These are phyloP conservation scores for Montipora capitata DNA, from an alignment of 92 coral and sea anemone genomes.

Conservation along the genomic window DNA sequence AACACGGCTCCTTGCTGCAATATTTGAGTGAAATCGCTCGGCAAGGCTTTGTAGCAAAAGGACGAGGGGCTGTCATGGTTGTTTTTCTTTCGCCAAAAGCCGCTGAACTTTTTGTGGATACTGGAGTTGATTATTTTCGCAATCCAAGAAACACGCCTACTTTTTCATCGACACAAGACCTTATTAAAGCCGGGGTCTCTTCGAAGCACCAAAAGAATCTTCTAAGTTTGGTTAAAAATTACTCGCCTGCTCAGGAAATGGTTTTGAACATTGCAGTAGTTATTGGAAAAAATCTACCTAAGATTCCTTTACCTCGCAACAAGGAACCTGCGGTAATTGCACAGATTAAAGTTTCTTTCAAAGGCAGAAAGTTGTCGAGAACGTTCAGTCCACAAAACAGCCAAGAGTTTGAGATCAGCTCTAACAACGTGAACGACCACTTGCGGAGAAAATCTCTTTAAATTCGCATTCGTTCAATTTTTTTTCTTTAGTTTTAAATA, in stretches of 20 bases:
- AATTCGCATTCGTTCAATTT: background rate
- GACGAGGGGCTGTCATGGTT: conserved; percentile 95
- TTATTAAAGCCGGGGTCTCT: conserved; percentile 86
- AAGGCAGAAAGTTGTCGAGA: conserved; percentile 69
- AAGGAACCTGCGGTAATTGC: conserved; percentile 93
- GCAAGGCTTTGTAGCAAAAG: conserved; percentile 84
- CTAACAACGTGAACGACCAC: conserved; percentile 20
- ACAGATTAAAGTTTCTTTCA: conserved; percentile 81
- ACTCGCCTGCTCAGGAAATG: conserved; percentile 92
- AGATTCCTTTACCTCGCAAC: conserved; percentile 92
- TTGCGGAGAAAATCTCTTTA: conserved; percentile 75
- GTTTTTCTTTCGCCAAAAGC: conserved; percentile 94
- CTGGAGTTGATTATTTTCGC: conserved; percentile 85
- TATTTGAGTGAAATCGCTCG: conserved; percentile 88
- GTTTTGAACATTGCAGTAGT: conserved; percentile 94
- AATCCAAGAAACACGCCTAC: conserved; percentile 88
- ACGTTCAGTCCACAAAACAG: conserved; percentile 87
- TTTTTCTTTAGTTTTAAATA: background rate
- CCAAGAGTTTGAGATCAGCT: conserved; percentile 59
- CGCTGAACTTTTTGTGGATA: conserved; percentile 94
- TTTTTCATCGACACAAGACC: conserved; percentile 87
- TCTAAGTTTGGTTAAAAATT: conserved; percentile 74
- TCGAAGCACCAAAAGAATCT: conserved; percentile 89
- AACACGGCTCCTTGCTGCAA: conserved; percentile 63
- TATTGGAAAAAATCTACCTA: conserved; percentile 86